Base-by-base conservation (phyloP, 2,113 vertebrate genomes). In the Actinemys pallida region DNA sequence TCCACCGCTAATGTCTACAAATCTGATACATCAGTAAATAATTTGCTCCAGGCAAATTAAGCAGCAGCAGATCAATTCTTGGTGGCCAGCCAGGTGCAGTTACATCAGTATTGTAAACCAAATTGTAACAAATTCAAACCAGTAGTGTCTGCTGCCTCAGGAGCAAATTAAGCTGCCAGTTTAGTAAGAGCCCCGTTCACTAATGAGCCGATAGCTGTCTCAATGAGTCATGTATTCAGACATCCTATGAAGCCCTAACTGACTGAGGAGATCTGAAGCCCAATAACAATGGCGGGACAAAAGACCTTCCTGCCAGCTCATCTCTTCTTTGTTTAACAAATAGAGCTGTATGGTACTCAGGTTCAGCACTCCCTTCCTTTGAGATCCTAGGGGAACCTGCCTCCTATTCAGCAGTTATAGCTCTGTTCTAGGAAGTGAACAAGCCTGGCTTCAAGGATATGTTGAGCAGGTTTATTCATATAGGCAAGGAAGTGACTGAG, bases 21-120 rank as follows among this genome's bases (percentile, higher is more conserved):
- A 84, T 79, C 69, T 81, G 62, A 81, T 88, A 59, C 39, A 93
- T 72, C 88, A 84, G 50, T 78, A 84, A 90, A 81, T 81, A 95
- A 92, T 90, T 93, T 93, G 76, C 91, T 91, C 78, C 45, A 57
- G 80, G 89, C 84, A 76, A 96, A 96, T 17, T 3, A 83, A 94
- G 84, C 11, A 69, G 42, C 59, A 93, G 54, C 22, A n/a, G 94
- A 88, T 96, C 94, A 93, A 90, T 94, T 62, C 90, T 49, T 29
- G 89, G 83, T 4, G 9, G 85, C 91, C 62, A 31, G 24, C 47
- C 69, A 81, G 87, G 81, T 94, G 72, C 87, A 90, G 92, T 88
- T 88, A 90, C 92, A 88, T 53, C 90, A 84, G 11, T 56, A 94
- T 2, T 88, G 59, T 69, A n/a, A 12, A 83, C 80, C 39, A 76